Evolutionary conservation across 2,797 vertebrate genomes (phyloP), one percentile per base, ranked within the genome.

Genomic region (Onychomys torridus): DNA sequence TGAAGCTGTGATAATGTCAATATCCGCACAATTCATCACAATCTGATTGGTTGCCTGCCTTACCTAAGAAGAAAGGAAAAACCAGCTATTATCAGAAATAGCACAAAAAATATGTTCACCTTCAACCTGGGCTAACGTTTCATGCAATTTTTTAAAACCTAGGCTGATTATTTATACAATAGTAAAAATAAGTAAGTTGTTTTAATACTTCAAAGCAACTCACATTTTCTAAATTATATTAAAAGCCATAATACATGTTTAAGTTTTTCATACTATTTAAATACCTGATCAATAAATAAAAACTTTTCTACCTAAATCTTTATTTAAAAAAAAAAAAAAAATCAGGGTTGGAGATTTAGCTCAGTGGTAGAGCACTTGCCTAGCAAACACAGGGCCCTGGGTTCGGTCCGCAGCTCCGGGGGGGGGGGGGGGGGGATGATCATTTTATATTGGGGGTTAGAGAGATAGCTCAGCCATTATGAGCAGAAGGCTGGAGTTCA

Each of bases 21-120:
- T 99, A 98, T 99, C 99, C 55, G 99, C 99, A 93, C 99, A 99
- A 99, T 99, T 99, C 99, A 99, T 99, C 98, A 99, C 99, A 97
- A 99, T 99, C 98, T 99, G 99, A 98, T 99, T 99, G 95, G 99
- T 99, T 67, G 99, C 99, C 98, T 99, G 99, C 97, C 99, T 99
- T 97, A 99, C 99, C 99, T 99, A 99, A 91, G 9, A 46, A 49
- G 1, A 98, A 99, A 76, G 97, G 69, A 98, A 96, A 98, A 95
- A 78, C 86, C 65, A 97, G 55, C 13, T 84, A 55, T 55, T 37
- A 81, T 52, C 57, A 90, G 76, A 96, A 93, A 93, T 9, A 94
- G 57, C 63, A 40, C 78, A 86, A 59, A 67, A 92, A 93, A 76
- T 75, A 84, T 19, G 29, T 89, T 21, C 34, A 92, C 65, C 40